A percentile compares a stretch with the other conserved stretches of the same genome.
phyloP scores from a whole-genome alignment of 2,888 invertebrate species.

The Drosophila subquinaria region DNA sequence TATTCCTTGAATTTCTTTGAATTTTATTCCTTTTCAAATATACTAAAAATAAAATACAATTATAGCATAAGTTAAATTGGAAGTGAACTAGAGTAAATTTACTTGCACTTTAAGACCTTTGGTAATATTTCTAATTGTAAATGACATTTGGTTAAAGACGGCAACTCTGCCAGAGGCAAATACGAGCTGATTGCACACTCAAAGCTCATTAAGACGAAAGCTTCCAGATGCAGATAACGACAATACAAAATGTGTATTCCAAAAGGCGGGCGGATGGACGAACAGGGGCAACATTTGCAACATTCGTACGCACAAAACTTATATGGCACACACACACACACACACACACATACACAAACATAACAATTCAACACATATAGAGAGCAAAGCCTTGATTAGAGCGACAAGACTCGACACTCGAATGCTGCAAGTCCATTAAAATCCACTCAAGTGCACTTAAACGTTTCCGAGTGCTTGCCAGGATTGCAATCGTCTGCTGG shows the following conservation, averaged over 20 bases:
- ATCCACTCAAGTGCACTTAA: constrained; percentile 81
- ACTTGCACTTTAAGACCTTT: constrained; percentile 18
- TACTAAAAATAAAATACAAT: not conserved
- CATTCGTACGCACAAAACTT: constrained; percentile 35
- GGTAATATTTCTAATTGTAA: constrained; percentile 46
- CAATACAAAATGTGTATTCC: constrained; percentile 32
- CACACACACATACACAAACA: constrained; percentile 37
- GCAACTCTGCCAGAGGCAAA: constrained; percentile 16
- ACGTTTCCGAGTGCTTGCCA: constrained; percentile 75
- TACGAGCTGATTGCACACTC: constrained; percentile 56
- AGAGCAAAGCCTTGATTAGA: constrained; percentile 71
- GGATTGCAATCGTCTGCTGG: constrained; percentile 28
- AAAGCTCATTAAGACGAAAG: constrained; percentile 52
- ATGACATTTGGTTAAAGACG: constrained; percentile 40
- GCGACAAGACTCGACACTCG: constrained; percentile 55
- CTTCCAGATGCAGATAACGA: constrained; percentile 24
- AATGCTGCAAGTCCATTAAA: constrained; percentile 73
- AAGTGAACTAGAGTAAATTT: not conserved
- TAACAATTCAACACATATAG: constrained; percentile 6
- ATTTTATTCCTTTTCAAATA: not conserved
- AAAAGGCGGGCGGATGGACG: not conserved
- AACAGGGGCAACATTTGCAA: constrained; percentile 5
- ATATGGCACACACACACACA: constrained; percentile 36
- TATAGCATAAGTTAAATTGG: constrained; percentile 6
- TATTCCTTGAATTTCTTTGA: no score